Conservation (phyloP, 2,888 invertebrate species). For the Drosophila mimica region DNA sequence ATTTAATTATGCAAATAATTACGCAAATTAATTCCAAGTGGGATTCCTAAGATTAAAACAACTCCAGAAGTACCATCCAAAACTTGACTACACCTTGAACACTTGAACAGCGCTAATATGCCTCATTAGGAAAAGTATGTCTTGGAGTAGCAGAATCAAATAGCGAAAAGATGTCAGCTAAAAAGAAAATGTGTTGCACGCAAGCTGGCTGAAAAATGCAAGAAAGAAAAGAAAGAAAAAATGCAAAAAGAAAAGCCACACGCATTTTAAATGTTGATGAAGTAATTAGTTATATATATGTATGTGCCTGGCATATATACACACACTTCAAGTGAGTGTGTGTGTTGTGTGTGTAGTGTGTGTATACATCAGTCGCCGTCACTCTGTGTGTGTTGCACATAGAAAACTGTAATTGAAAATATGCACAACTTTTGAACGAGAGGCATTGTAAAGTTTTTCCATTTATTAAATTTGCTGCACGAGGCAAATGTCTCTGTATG, state of each 20-base stretch:
- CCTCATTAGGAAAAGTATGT: neutral
- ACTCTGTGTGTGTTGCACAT: slow-evolving; percentile 29
- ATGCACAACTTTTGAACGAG: slow-evolving; percentile 58
- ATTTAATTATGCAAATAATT: neutral
- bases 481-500: slow-evolving; percentile 2
- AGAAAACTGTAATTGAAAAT: slow-evolving; percentile 76
- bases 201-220: slow-evolving; percentile 45
- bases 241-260: slow-evolving; percentile 21
- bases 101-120: neutral
- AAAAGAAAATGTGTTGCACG: slow-evolving; percentile 32
- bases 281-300: slow-evolving; percentile 73
- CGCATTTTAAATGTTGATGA: slow-evolving; percentile 71
- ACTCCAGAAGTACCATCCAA: neutral
- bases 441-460: slow-evolving; percentile 67
- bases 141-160: slow-evolving; percentile 11
- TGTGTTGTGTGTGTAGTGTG: slow-evolving; percentile 16
- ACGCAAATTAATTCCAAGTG: neutral
- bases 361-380: slow-evolving; percentile 29
- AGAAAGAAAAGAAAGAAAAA: slow-evolving; percentile 11
- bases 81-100: neutral
- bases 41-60: neutral
- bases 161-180: slow-evolving; percentile 17
- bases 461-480: slow-evolving; percentile 73
- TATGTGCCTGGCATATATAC: slow-evolving; percentile 33
- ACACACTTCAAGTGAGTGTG: slow-evolving; percentile 2